Percentiles rank a stretch among this genome's conserved stretches.
phyloP scores from a whole-genome alignment of 2,888 invertebrate species.

The Euproctis similis region DNA sequence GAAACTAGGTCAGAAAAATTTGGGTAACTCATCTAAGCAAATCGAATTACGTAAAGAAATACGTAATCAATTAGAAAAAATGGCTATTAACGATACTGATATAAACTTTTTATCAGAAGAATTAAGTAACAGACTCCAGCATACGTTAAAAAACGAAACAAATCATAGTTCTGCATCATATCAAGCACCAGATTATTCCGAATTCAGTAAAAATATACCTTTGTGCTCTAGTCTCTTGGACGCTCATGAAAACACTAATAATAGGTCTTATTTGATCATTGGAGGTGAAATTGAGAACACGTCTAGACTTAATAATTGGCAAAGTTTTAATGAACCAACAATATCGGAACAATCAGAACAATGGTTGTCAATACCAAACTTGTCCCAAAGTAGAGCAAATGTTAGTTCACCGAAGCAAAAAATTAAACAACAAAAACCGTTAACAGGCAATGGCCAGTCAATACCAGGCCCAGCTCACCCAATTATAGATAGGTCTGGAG shows the following conservation, averaged over 20 bases:
- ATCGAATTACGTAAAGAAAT: constrained; percentile 31
- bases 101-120: constrained; percentile 37
- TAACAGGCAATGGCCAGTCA: background rate
- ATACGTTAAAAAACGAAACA: constrained; percentile 20
- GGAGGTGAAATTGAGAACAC: constrained; percentile 12
- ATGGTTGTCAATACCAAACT: constrained; percentile 11
- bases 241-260: too few relatives aligned
- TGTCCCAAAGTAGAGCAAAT: constrained; percentile 1
- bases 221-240: constrained; percentile 26
- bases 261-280: constrained; percentile 13
- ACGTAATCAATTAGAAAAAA: constrained; percentile 28
- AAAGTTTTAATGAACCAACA: background rate
- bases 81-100: constrained; percentile 32
- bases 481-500: background rate
- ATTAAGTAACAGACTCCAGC: constrained; percentile 38
- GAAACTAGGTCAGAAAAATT: constrained; percentile 25
- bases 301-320: background rate
- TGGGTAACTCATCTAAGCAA: constrained; percentile 18
- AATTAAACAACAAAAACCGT: background rate
- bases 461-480: background rate
- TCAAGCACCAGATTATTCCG: constrained; percentile 24
- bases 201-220: constrained; percentile 28
- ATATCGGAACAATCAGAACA: constrained; percentile 4
- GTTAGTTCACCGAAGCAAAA: background rate
- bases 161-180: constrained; percentile 26